phyloP scores from a whole-genome alignment of 2,888 invertebrate genomes.

The Glaucopsyche alexis region DNA sequence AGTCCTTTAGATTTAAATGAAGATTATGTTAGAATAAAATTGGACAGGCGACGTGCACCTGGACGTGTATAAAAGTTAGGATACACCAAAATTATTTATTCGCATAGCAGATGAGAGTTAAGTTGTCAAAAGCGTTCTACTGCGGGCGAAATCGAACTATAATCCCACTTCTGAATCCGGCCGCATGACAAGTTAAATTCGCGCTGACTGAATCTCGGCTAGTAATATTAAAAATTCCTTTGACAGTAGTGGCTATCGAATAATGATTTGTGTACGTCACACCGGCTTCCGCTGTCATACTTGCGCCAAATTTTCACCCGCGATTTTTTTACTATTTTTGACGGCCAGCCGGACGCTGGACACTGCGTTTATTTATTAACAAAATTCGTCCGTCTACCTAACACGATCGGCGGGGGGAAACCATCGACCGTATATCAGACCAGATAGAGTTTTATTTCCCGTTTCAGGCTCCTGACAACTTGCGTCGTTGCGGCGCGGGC shows the following conservation, averaged over 20 bases:
- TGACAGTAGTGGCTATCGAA: slow-evolving; percentile 68
- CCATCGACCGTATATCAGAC: slow-evolving; percentile 47
- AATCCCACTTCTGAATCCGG: slow-evolving; percentile 48
- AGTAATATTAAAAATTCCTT: slow-evolving; percentile 76
- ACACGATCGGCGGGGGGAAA: slow-evolving; percentile 51
- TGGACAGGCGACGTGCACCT: background rate
- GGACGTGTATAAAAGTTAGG: background rate
- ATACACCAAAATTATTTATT: background rate
- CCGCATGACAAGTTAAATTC: slow-evolving; percentile 54
- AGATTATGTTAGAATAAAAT: no score
- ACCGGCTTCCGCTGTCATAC: slow-evolving; percentile 69
- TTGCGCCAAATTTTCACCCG: slow-evolving; percentile 72
- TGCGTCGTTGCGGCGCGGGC: slow-evolving; percentile 53
- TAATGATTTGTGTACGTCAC: slow-evolving; percentile 72
- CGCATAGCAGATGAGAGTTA: slow-evolving; percentile 45
- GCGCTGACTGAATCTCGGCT: slow-evolving; percentile 59
- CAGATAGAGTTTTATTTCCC: slow-evolving; percentile 49
- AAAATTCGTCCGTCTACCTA: slow-evolving; percentile 73
- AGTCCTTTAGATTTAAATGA: no score
- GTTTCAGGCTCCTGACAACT: slow-evolving; percentile 37
- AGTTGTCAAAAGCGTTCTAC: slow-evolving; percentile 50
- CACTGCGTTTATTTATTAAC: slow-evolving; percentile 79
- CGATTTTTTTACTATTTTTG: slow-evolving; percentile 66
- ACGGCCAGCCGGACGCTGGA: slow-evolving; percentile 61
- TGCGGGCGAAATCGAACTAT: slow-evolving; percentile 47